Evolutionary conservation across 2,888 invertebrate species (phyloP).

Genomic region (Morpho achilles): DNA sequence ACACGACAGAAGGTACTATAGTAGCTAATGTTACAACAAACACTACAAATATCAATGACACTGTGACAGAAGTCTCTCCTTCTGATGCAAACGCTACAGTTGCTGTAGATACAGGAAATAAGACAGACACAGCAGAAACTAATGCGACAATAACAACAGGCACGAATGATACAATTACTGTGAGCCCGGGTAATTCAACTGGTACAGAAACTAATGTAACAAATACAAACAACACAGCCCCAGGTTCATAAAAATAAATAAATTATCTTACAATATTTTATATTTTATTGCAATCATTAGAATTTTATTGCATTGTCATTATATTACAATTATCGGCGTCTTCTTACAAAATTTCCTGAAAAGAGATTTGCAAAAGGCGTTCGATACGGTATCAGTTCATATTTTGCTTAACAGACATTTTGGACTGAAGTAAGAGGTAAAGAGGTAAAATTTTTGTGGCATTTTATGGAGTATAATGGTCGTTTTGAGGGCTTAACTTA

Average conservation of each 20-base stretch:
- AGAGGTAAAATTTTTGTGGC: no score
- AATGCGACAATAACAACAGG: not conserved
- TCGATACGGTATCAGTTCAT: not conserved
- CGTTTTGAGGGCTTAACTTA: no score
- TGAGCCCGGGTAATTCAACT: not conserved
- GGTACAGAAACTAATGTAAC: not conserved
- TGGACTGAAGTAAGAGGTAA: no score
- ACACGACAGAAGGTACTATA: conserved; percentile 1
- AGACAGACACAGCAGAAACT: not conserved
- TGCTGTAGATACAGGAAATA: conserved; percentile 6
- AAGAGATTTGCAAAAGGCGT: no score
- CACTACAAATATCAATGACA: conserved; percentile 1
- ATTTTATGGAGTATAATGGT: no score
- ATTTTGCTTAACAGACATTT: no score
- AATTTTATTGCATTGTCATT: no score
- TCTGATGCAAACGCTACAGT: conserved; percentile 5
- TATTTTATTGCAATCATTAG: no score
- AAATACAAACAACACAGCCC: not conserved
- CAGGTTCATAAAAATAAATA: no score
- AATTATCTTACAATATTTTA: no score
- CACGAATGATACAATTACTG: conserved; percentile 12
- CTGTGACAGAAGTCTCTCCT: conserved; percentile 3
- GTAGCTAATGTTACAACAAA: conserved; percentile 4
- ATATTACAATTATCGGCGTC: no score
- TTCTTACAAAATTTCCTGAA: no score